Conservation (phyloP, 2,113 vertebrate species). For the Bujurquina vittata region DNA sequence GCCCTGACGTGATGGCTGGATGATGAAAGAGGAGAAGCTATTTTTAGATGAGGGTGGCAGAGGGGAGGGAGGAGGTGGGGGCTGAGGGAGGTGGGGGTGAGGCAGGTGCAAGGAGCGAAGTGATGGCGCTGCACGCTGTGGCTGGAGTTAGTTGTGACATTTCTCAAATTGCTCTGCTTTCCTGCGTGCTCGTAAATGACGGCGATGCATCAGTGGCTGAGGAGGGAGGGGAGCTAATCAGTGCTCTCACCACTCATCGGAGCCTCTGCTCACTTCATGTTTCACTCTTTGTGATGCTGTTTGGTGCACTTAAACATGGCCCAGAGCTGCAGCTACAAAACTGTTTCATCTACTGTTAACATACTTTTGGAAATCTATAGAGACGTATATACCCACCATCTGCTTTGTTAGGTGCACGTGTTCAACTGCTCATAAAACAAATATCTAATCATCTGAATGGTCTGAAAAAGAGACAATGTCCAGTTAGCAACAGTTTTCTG, state of each 20-base stretch:
- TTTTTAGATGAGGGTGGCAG: slow-evolving; percentile 59
- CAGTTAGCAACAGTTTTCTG: too few relatives aligned
- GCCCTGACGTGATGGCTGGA: slow-evolving; percentile 47
- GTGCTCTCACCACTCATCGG: background rate
- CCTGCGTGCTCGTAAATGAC: slow-evolving; percentile 28
- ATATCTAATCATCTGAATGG: too few relatives aligned
- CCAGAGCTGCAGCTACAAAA: too few relatives aligned
- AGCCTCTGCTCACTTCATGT: background rate
- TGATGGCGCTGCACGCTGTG: slow-evolving; percentile 1
- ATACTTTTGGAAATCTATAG: too few relatives aligned
- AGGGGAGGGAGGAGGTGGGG: slow-evolving; percentile 1
- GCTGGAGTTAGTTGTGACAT: slow-evolving; percentile 35
- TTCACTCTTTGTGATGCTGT: background rate
- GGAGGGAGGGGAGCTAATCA: slow-evolving; percentile 15
- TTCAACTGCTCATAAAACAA: too few relatives aligned
- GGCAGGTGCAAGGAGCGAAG: slow-evolving; percentile 1
- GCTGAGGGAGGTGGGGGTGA: background rate
- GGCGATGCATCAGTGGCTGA: slow-evolving; percentile 33
- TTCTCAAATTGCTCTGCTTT: slow-evolving; percentile 37
- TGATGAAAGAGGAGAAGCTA: slow-evolving; percentile 65
- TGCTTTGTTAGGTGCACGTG: too few relatives aligned
- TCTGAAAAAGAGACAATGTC: too few relatives aligned
- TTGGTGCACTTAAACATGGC: background rate
- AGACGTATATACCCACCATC: too few relatives aligned
- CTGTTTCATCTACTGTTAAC: too few relatives aligned